phyloP scores from a whole-genome alignment of 1,140 invertebrate genomes.

The Drosophila sechellia region DNA sequence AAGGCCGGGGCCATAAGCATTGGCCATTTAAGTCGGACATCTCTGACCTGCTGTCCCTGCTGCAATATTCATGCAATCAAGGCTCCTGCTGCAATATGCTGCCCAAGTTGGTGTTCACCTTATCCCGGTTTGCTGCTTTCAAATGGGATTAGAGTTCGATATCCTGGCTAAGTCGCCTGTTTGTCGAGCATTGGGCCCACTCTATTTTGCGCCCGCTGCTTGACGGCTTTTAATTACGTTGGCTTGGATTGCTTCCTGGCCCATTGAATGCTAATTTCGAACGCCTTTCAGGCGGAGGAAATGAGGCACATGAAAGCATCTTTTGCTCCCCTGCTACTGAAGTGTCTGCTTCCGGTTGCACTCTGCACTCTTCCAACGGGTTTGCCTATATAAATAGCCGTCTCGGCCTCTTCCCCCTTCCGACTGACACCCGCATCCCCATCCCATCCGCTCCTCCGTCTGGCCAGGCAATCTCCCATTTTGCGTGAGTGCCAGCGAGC shows the following conservation, averaged over 20 bases:
- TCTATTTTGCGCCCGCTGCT: constrained; percentile 4
- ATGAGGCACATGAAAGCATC: constrained; percentile 54
- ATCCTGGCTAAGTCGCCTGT: constrained; percentile 37
- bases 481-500: constrained; percentile 16
- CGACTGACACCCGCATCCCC: no score
- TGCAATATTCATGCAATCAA: constrained; percentile 55
- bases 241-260: constrained; percentile 40
- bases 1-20: constrained; percentile 1
- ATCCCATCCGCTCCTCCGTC: not conserved
- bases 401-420: not conserved
- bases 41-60: constrained; percentile 1
- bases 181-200: not conserved
- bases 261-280: constrained; percentile 42
- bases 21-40: not conserved
- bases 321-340: constrained; percentile 27
- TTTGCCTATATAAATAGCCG: constrained; percentile 67
- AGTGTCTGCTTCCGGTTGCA: constrained; percentile 66
- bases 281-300: constrained; percentile 50
- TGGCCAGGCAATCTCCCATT: constrained; percentile 27
- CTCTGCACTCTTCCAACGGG: constrained; percentile 43
- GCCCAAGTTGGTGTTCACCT: constrained; percentile 1
- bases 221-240: constrained; percentile 52
- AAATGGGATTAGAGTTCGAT: constrained; percentile 60
- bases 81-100: constrained; percentile 25
- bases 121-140: not conserved